These are phyloP conservation scores for Corythoichthys haematopterus DNA, from an alignment of 2,113 vertebrate species.

Conservation along the genomic window DNA sequence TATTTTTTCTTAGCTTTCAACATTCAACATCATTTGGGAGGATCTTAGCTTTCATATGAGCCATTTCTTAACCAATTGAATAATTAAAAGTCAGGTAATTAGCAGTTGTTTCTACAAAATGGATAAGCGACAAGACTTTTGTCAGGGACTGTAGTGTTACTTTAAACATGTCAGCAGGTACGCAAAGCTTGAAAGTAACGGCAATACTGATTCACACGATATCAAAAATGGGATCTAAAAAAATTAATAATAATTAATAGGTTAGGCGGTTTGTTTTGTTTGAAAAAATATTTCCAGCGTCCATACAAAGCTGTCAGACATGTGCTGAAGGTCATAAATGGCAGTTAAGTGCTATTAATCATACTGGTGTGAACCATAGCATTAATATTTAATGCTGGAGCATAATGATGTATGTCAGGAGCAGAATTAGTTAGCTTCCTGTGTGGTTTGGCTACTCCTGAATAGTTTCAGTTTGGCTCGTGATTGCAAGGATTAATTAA, in stretches of 20 bases:
- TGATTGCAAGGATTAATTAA: slow-evolving; percentile 3
- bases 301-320: neutral
- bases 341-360: slow-evolving; percentile 20
- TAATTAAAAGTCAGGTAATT: too few species aligned
- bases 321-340: slow-evolving; percentile 3
- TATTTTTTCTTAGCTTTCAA: too few species aligned
- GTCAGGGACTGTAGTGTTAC: too few species aligned
- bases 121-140: too few species aligned
- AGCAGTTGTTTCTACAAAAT: too few species aligned
- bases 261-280: neutral
- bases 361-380: slow-evolving; percentile 15
- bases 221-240: too few species aligned
- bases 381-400: slow-evolving; percentile 23
- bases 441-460: slow-evolving; percentile 16
- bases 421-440: slow-evolving; percentile 19
- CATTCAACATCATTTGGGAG: too few species aligned
- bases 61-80: too few species aligned
- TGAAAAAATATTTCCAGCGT: neutral
- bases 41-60: too few species aligned
- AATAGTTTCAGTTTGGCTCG: slow-evolving; percentile 15
- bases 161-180: too few species aligned
- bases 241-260: neutral
- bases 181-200: too few species aligned
- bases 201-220: too few species aligned
- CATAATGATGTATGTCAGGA: slow-evolving; percentile 1